These are phyloP conservation scores for Leucophora obtusa DNA, from an alignment of 2,888 invertebrate genomes.

Conservation along the genomic window DNA sequence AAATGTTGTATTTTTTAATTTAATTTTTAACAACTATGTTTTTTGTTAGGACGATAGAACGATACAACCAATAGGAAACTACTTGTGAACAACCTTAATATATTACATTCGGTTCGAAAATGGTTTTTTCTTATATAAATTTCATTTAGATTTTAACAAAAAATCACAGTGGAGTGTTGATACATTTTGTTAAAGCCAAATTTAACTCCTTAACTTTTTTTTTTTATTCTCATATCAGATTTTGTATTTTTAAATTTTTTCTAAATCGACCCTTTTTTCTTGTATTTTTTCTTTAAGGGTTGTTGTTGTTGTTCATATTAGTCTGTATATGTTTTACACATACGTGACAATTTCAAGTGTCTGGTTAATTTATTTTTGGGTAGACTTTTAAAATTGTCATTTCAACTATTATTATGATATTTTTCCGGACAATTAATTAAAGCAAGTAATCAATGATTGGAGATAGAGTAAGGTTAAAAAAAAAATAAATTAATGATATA, in stretches of 20 bases:
- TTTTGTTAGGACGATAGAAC: too few relatives aligned
- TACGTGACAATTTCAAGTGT: constrained; percentile 71
- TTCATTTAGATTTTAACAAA: too few relatives aligned
- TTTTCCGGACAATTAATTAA: constrained; percentile 76
- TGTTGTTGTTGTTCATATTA: not conserved
- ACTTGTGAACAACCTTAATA: too few relatives aligned
- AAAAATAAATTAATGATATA: too few relatives aligned
- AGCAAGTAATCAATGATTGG: constrained; percentile 67
- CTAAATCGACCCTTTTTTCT: not conserved
- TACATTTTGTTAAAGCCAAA: too few relatives aligned
- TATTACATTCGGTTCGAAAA: too few relatives aligned
- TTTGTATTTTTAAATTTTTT: not conserved
- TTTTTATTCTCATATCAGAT: not conserved
- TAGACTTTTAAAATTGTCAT: constrained; percentile 61
- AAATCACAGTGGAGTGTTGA: too few relatives aligned
- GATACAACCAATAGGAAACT: too few relatives aligned
- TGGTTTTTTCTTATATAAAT: too few relatives aligned
- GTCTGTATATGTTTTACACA: constrained; percentile 1
- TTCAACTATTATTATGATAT: constrained; percentile 72
- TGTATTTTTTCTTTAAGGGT: constrained; percentile 8
- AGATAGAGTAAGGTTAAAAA: not conserved
- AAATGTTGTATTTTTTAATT: too few relatives aligned
- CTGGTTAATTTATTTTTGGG: constrained; percentile 70
- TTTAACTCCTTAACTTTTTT: not conserved
- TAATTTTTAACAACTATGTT: too few relatives aligned